phyloP scores from a whole-genome alignment of 2,797 vertebrate species.

The Pagetopsis macropterus region DNA sequence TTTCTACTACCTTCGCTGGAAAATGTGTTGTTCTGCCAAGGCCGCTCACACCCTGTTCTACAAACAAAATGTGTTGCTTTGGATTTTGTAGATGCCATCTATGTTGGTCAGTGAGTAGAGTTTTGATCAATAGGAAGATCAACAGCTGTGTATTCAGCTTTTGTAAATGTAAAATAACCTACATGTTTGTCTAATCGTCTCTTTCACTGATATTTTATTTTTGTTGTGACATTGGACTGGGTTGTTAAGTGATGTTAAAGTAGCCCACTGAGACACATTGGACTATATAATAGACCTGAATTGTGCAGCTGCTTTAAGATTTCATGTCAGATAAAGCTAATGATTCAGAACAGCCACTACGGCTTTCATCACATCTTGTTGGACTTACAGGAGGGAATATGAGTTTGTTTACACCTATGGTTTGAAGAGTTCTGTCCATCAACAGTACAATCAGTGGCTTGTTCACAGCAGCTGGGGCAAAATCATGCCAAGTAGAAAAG shows the following conservation, averaged over 20 bases:
- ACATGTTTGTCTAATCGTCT: not conserved
- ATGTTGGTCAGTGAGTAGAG: not conserved
- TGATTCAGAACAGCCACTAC: not conserved
- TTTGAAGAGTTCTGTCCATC: constrained; percentile 25
- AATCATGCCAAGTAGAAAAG: not conserved
- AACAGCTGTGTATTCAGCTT: constrained; percentile 1
- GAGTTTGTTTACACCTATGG: not conserved
- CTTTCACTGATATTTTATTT: not conserved
- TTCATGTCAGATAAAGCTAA: not conserved
- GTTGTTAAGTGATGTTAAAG: not conserved
- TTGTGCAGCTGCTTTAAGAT: not conserved
- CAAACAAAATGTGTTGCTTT: not conserved
- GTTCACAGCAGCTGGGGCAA: constrained; percentile 28
- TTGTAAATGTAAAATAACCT: not conserved
- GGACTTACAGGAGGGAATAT: not conserved
- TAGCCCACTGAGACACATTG: not conserved
- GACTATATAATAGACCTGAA: not conserved
- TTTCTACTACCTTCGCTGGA: not conserved
- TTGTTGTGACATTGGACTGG: not conserved
- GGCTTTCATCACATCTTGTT: constrained; percentile 12
- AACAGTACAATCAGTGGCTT: constrained; percentile 58
- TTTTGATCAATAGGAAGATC: not conserved
- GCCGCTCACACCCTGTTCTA: not conserved
- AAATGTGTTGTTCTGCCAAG: not conserved
- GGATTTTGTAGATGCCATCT: not conserved